Base-by-base conservation (phyloP, 2,113 vertebrate genomes). In the Marmota flaviventris region DNA sequence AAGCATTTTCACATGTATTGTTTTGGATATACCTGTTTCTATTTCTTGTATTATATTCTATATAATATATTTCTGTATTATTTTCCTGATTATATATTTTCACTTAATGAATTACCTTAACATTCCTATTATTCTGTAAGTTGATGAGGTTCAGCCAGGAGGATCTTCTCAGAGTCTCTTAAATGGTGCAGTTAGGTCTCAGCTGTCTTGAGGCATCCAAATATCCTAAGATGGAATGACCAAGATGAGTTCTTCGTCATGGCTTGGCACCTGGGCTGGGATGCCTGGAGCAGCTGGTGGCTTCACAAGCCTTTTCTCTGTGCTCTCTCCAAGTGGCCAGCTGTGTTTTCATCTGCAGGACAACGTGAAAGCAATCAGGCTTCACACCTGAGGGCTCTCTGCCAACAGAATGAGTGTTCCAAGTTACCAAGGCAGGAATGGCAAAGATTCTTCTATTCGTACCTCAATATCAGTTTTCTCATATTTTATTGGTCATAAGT, bases 281-380 rank as follows among this genome's bases (percentile, higher is more conserved):
- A 18, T 0, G 2, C 8, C 17, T 65, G 29, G 27, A 39, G 0
- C 8, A 63, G 29, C 14, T 18, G 11, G 32, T 16, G 18, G 1
- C 51, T 84, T 12, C 22, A 13, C 32, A 42, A 32, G 32, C 14
- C 27, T 90, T 85, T 34, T 76, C 37, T 77, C 53, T 13, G 5
- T n/a, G 56, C 2, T 16, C 4, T n/a, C 56, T 85, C 37, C 37
- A 14, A 13, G 48, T 10, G 17, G 20, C 8, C 18, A 22, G 42
- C 8, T 10, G 70, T 25, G 17, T n/a, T 78, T 70, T 11, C 25
- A 4, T 58, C 34, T 27, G 20, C 48, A 29, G 24, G 82, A 42
- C 5, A 34, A 24, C 24, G 2, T 69, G 65, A 76, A 20, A 32
- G 27, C 9, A 76, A 48, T 25, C 22, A 51, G 16, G 14, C 51